phyloP scores from a whole-genome alignment of 2,888 invertebrate species.

The Agrochola lota region DNA sequence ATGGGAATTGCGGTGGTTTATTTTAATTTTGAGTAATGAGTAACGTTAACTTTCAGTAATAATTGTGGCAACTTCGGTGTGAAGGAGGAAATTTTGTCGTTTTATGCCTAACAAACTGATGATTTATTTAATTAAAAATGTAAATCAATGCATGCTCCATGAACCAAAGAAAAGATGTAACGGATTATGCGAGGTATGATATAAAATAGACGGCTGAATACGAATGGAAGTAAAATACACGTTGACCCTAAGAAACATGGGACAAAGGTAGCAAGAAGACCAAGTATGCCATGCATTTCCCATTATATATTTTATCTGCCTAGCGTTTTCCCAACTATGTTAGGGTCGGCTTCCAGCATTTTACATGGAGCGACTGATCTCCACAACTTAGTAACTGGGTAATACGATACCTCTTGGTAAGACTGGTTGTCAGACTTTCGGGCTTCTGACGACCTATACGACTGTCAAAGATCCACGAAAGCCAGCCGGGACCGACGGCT shows the following conservation, averaged over 20 bases:
- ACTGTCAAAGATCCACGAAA: too few species aligned
- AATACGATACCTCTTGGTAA: too few species aligned
- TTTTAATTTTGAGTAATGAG: constrained; percentile 43
- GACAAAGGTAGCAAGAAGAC: neutral
- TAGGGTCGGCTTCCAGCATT: too few species aligned
- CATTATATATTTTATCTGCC: too few species aligned
- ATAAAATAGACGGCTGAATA: neutral
- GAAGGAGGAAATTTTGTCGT: neutral
- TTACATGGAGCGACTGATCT: too few species aligned
- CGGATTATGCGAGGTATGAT: neutral
- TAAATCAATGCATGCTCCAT: neutral
- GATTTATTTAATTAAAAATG: too few species aligned
- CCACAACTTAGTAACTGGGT: too few species aligned
- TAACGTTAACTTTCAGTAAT: constrained; percentile 12
- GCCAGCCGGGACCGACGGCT: too few species aligned
- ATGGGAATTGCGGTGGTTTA: constrained; percentile 20
- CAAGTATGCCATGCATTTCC: too few species aligned
- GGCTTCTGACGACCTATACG: too few species aligned
- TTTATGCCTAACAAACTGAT: neutral
- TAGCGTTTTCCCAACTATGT: too few species aligned
- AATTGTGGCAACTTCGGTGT: constrained; percentile 25
- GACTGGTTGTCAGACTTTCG: too few species aligned
- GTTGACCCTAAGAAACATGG: neutral
- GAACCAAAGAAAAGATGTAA: neutral
- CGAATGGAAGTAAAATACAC: neutral